Conservation (phyloP, 2,888 invertebrate genomes). For the Kuschelorhynchus macadamiae region DNA sequence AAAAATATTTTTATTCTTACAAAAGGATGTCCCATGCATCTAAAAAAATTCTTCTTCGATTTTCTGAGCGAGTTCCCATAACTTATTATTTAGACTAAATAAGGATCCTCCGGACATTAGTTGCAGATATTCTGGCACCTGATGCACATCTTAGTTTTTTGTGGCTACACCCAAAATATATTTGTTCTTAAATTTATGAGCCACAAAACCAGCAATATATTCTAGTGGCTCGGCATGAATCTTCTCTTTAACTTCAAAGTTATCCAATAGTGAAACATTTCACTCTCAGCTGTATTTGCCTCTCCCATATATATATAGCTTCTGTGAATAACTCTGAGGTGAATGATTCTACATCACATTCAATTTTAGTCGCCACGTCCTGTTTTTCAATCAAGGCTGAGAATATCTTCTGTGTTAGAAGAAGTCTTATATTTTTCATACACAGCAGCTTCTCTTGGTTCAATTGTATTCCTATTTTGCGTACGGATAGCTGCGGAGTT, state of each 20-base stretch:
- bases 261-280: constrained; percentile 18
- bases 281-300: constrained; percentile 5
- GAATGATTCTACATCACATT: background rate
- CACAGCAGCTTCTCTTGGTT: background rate
- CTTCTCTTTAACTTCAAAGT: constrained; percentile 33
- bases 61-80: constrained; percentile 22
- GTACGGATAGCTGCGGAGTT: constrained; percentile 52
- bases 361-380: background rate
- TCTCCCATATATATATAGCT: background rate
- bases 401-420: constrained; percentile 1
- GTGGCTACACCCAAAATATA: constrained; percentile 29
- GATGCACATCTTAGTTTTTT: background rate
- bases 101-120: constrained; percentile 33
- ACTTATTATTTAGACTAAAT: constrained; percentile 26
- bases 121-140: constrained; percentile 2
- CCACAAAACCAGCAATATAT: constrained; percentile 40
- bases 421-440: background rate
- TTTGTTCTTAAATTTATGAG: constrained; percentile 41
- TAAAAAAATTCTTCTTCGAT: too few species aligned
- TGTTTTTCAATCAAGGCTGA: constrained; percentile 5
- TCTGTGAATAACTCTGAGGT: background rate
- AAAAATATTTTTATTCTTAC: too few species aligned
- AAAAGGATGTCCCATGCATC: background rate
- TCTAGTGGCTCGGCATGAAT: constrained; percentile 17
- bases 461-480: constrained; percentile 6